These are phyloP conservation scores for Aphelocoma californica DNA, from an alignment of 2,797 vertebrate species.

Conservation along the genomic window DNA sequence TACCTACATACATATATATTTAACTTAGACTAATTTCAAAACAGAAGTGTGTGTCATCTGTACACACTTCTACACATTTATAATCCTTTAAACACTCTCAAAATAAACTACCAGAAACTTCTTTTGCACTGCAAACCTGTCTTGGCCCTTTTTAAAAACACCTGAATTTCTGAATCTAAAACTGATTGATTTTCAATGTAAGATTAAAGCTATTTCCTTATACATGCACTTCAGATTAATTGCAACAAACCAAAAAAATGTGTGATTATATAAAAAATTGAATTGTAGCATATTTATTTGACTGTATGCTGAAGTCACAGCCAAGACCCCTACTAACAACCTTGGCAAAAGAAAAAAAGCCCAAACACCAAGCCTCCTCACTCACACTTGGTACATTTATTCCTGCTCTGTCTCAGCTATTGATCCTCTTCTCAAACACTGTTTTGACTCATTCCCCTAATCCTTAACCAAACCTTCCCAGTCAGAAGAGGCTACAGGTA, in stretches of 20 bases:
- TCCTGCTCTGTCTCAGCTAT: neutral
- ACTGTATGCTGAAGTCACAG: neutral
- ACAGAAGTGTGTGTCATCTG: neutral
- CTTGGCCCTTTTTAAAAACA: neutral
- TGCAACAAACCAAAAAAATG: neutral
- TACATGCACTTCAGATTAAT: neutral
- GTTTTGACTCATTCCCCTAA: neutral
- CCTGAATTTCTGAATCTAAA: neutral
- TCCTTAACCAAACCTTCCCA: neutral
- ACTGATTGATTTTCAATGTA: neutral
- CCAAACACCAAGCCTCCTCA: neutral
- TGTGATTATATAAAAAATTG: neutral
- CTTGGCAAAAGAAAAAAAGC: neutral
- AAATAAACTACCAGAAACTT: neutral
- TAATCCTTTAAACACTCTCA: neutral
- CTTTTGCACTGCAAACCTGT: neutral
- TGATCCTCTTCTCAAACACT: neutral
- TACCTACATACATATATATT: neutral
- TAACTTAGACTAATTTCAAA: neutral
- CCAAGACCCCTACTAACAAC: neutral
- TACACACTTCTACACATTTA: neutral
- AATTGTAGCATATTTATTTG: neutral
- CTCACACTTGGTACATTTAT: neutral
- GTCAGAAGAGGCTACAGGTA: neutral
- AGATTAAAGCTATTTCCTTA: neutral